Evolutionary conservation across 1,140 invertebrate species (phyloP), one percentile per base, ranked within the genome.

Genomic region (Homarus americanus): DNA sequence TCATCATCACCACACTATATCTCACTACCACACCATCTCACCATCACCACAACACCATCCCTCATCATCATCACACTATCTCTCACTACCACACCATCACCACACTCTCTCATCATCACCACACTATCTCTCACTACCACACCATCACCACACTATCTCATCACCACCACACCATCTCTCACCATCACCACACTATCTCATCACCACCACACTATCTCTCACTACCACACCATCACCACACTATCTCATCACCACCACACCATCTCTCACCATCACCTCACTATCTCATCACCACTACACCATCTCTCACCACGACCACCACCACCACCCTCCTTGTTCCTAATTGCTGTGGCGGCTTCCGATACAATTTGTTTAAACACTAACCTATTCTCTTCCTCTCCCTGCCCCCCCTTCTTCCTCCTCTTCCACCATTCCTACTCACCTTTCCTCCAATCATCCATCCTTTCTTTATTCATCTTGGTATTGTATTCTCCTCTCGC

Each of bases 401-500:
- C 20, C 44, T 10, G 12, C 28, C 9, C 34, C 28, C 12, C 10
- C 44, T 75, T 34, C 20, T 75, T 79, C 44, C 34, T 17, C 34
- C 28, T 49, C 58, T 53, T n/a, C n/a, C 44, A 49, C 44, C 44
- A 49, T 7, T 49, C 44, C 5, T 49, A 49, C 44, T 49, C 63
- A 24, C 28, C 36, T 69, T n/a, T 32, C 82, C 17, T 32, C 58
- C 75, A 82, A 75, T 76, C 44, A 53, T 72, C 53, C 84, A 53
- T 28, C 72, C 34, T n/a, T n/a, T n/a, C n/a, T n/a, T n/a, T n/a
- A 49, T 76, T 76, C 84, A 76, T 38, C 44, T 72, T 73, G 17
- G 40, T 72, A 72, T 88, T 88, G 86, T 88, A 82, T 82, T 79
- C 86, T 24, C 24, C 53, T 80, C 76, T n/a, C n/a, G n/a, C n/a